phyloP scores from a whole-genome alignment of 2,113 vertebrate genomes.

The Nothocercus nigrocapillus region DNA sequence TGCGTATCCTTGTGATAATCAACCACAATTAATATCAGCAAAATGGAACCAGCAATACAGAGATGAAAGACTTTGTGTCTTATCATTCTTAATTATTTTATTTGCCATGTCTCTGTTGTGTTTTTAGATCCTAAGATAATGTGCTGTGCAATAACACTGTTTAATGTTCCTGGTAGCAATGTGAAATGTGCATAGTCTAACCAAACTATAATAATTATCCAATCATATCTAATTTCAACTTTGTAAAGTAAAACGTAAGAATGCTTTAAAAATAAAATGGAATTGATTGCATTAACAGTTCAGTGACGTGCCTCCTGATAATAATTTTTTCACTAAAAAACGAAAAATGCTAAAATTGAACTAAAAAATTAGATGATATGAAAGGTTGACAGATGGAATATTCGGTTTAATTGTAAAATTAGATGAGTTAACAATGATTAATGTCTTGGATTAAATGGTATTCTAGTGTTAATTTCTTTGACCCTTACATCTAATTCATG shows the following conservation, averaged over 20 bases:
- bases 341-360: neutral
- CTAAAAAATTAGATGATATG: neutral
- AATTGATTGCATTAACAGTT: slow-evolving; percentile 20
- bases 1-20: neutral
- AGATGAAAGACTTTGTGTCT: slow-evolving; percentile 13
- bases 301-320: neutral
- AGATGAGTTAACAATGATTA: slow-evolving; percentile 61
- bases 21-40: slow-evolving; percentile 22
- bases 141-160: neutral
- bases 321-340: slow-evolving; percentile 30
- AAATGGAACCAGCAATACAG: neutral
- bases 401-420: slow-evolving; percentile 61
- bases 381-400: slow-evolving; percentile 20
- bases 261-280: neutral
- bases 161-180: neutral
- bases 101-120: neutral
- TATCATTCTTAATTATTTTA: neutral
- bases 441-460: slow-evolving; percentile 57
- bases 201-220: slow-evolving; percentile 15
- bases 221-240: slow-evolving; percentile 21
- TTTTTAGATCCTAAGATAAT: neutral
- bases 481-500: slow-evolving; percentile 51
- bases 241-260: slow-evolving; percentile 16
- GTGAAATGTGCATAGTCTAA: neutral
- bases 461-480: slow-evolving; percentile 67